Base-by-base conservation (phyloP, 2,888 invertebrate genomes). In the Sialis lutaria region DNA sequence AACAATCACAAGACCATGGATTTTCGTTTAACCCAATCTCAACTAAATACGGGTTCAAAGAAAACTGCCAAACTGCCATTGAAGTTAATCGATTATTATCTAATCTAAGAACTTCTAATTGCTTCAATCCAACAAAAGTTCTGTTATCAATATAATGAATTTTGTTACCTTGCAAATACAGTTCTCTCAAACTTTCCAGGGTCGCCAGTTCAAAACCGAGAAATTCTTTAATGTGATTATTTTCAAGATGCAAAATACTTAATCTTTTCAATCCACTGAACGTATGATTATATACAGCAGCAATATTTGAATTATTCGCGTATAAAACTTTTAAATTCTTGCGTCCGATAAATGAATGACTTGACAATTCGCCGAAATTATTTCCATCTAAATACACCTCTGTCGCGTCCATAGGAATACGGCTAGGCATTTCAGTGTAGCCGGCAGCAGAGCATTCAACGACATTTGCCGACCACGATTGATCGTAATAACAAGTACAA, bases 401-500 rank as follows among this genome's bases (percentile, higher is more conserved):
- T 32, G 93, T 93, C 54, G 92, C 90, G 67, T 92, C 91, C 90
- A 93, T 92, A 50, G 93, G 93, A 56, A 93, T 81, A 53, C 83
- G 80, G 52, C 78, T 82, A 9, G 91, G 91, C 73, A 91, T 80
- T 63, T 79, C 80, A 22, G 78, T 75, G 67, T 88, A 88, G 50
- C 81, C 81, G 33, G 82, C 79, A 48, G 74, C 79, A 12, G 87
- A 87, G 67, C 92, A 92, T 65, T 90, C 89, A 54, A 92, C 91
- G 54, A 92, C 86, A 63, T 92, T 92, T 2, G 88, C 86, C 13
- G 85, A 81, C 90, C 92, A 93, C 47, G 86, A 81, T 60, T 88
- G 85, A 68, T 95, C 92, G 63, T 91, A 90, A 70, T 90, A 93
- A 63, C 95, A 95, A 50, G 86, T 86, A 71, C 95, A 95, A 64